Conservation (phyloP, 1,140 invertebrate genomes). For the Cataglyphis hispanica region DNA sequence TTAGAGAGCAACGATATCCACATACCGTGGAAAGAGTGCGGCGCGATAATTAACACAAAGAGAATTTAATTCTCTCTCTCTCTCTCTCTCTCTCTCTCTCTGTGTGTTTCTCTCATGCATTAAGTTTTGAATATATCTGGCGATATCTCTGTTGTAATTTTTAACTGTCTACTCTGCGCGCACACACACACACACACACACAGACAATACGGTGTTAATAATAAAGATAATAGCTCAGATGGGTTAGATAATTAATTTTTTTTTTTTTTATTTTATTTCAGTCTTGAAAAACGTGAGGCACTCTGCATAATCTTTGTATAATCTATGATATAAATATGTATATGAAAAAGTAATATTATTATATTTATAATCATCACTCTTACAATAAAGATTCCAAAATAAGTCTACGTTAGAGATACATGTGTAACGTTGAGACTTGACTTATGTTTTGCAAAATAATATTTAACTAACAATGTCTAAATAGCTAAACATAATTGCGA, state of each 20-base stretch:
- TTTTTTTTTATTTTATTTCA: not conserved
- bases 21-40: not conserved
- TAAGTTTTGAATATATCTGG: not conserved
- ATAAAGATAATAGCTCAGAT: not conserved
- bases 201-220: not conserved
- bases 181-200: too few relatives aligned
- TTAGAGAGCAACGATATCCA: constrained; percentile 8
- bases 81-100: too few relatives aligned
- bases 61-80: not conserved
- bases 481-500: not conserved
- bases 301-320: not conserved
- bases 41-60: not conserved
- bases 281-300: not conserved
- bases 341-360: not conserved
- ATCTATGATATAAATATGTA: not conserved
- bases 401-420: too few relatives aligned
- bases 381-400: constrained; percentile 15
- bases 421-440: not conserved
- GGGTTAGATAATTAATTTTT: not conserved
- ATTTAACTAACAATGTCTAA: not conserved
- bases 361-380: not conserved
- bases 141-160: not conserved
- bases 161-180: not conserved
- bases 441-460: not conserved
- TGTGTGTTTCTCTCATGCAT: too few relatives aligned